These are phyloP conservation scores for Danionella dracula DNA, from an alignment of 2,797 vertebrate species.

Conservation along the genomic window DNA sequence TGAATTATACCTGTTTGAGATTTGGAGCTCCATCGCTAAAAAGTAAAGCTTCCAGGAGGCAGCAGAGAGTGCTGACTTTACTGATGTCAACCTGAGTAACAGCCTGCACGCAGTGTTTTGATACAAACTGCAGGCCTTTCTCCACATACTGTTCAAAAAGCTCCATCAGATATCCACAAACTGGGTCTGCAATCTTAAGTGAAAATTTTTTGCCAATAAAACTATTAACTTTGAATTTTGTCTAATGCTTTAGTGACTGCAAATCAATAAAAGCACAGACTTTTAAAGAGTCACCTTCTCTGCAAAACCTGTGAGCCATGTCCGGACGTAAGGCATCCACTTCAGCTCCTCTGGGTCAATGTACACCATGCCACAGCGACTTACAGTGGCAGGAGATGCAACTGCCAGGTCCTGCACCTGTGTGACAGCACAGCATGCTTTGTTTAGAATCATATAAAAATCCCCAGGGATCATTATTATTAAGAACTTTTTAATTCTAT, in stretches of 20 bases:
- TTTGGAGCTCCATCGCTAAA: slow-evolving; percentile 65
- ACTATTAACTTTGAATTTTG: neutral
- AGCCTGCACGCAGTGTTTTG: slow-evolving; percentile 74
- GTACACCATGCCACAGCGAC: slow-evolving; percentile 86
- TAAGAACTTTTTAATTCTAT: too few species aligned
- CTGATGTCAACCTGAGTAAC: slow-evolving; percentile 85
- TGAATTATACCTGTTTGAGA: slow-evolving; percentile 67
- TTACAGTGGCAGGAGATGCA: slow-evolving; percentile 86
- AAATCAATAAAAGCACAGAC: neutral
- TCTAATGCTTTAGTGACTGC: neutral
- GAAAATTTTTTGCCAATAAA: neutral
- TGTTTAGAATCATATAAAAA: too few species aligned
- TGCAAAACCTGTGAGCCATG: slow-evolving; percentile 71
- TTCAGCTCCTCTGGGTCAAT: slow-evolving; percentile 83
- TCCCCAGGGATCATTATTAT: too few species aligned
- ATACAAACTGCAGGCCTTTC: slow-evolving; percentile 74
- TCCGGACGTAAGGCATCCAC: slow-evolving; percentile 84
- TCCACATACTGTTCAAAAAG: slow-evolving; percentile 77
- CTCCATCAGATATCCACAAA: slow-evolving; percentile 65
- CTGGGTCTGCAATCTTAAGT: slow-evolving; percentile 40
- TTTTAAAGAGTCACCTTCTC: slow-evolving; percentile 58
- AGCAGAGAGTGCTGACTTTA: slow-evolving; percentile 82
- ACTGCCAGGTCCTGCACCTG: slow-evolving; percentile 84
- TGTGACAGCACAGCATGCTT: slow-evolving; percentile 16
- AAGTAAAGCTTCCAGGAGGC: slow-evolving; percentile 77